phyloP scores from a whole-genome alignment of 2,113 vertebrate genomes.

The Scomber japonicus region DNA sequence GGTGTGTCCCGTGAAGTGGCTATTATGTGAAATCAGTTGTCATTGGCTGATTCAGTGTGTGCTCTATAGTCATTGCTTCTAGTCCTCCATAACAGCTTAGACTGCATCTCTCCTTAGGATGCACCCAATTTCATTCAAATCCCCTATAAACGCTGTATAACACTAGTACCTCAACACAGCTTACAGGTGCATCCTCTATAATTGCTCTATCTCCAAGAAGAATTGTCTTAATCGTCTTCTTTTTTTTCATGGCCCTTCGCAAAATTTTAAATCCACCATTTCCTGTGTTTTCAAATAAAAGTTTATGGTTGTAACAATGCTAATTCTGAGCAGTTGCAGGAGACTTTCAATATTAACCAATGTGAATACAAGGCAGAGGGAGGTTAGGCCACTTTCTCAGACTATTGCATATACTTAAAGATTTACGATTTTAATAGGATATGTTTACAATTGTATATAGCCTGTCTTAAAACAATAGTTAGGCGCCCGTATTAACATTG shows the following conservation, averaged over 20 bases:
- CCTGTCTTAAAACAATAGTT: too few species aligned
- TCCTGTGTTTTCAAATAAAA: slow-evolving; percentile 1
- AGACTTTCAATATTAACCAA: neutral
- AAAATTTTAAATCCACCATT: neutral
- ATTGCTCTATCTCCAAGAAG: neutral
- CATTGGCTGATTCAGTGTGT: slow-evolving; percentile 57
- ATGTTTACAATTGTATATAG: too few species aligned
- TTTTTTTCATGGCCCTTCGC: neutral
- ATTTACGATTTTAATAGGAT: neutral
- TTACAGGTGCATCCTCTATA: slow-evolving; percentile 11
- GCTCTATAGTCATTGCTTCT: slow-evolving; percentile 71
- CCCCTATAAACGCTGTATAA: neutral
- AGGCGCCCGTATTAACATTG: too few species aligned
- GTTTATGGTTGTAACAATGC: neutral
- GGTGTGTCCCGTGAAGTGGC: slow-evolving; percentile 73
- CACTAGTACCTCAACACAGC: neutral
- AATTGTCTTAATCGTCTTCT: slow-evolving; percentile 11
- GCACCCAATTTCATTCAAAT: slow-evolving; percentile 33
- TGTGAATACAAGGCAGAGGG: neutral
- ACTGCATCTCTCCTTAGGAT: slow-evolving; percentile 47
- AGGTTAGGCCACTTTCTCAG: neutral
- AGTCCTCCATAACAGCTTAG: slow-evolving; percentile 50
- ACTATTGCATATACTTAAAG: neutral
- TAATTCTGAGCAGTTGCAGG: slow-evolving; percentile 4
- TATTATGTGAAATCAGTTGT: slow-evolving; percentile 78